phyloP scores from a whole-genome alignment of 2,797 vertebrate genomes.

The Anguilla megastoma region DNA sequence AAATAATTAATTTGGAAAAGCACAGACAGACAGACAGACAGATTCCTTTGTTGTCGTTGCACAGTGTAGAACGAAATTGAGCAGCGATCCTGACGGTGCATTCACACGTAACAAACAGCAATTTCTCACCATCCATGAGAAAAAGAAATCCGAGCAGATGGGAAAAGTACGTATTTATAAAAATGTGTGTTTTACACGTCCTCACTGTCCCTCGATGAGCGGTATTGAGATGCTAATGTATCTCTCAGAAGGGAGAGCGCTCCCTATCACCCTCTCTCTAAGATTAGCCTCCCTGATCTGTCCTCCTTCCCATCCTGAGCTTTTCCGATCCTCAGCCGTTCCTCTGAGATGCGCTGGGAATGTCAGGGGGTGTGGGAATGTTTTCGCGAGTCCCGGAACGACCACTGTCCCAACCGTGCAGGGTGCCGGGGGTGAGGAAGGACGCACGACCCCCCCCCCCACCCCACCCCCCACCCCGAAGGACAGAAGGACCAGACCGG shows the following conservation, averaged over 20 bases:
- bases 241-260: neutral
- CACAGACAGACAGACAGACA: too few species aligned
- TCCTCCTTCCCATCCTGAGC: neutral
- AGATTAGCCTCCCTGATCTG: conserved; percentile 27
- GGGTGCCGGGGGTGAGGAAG: neutral
- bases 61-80: too few species aligned
- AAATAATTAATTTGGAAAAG: neutral
- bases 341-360: neutral
- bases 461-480: too few species aligned
- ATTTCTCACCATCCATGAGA: neutral
- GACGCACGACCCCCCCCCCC: neutral
- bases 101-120: too few species aligned
- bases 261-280: neutral
- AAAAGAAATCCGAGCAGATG: neutral
- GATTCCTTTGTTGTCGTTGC: too few species aligned
- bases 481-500: neutral
- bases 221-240: conserved; percentile 17
- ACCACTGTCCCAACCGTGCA: neutral
- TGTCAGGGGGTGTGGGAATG: conserved; percentile 7
- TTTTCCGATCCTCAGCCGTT: neutral
- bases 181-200: neutral
- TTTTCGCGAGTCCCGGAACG: neutral
- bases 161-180: neutral
- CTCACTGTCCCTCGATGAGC: neutral
- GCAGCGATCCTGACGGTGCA: too few species aligned